Evolutionary conservation across 2,113 vertebrate species (phyloP).

Genomic region (Oostethus manadensis): DNA sequence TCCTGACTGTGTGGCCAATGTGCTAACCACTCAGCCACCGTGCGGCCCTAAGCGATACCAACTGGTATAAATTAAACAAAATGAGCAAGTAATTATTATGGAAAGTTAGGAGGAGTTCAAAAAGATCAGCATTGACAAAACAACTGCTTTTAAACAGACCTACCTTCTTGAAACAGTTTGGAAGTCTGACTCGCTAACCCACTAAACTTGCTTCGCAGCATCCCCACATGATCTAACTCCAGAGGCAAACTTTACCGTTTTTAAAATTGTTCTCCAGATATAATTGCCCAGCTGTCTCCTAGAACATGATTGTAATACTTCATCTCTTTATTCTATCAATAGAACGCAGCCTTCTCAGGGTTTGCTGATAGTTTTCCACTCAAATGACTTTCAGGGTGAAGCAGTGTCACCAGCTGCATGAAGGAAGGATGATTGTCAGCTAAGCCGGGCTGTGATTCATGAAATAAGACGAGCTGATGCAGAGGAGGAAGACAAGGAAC

Average conservation of each 20-base stretch:
- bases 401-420: background rate
- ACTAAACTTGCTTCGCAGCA: too few species aligned
- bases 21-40: too few species aligned
- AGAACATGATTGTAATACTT: constrained; percentile 17
- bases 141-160: too few species aligned
- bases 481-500: constrained; percentile 11
- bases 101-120: too few species aligned
- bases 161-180: too few species aligned
- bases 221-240: background rate
- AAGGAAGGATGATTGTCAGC: constrained; percentile 20
- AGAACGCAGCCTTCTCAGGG: constrained; percentile 11
- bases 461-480: constrained; percentile 25
- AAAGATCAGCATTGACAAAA: too few species aligned
- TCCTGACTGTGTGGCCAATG: too few species aligned
- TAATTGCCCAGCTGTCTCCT: constrained; percentile 24
- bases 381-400: constrained; percentile 28
- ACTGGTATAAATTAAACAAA: too few species aligned
- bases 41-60: too few species aligned
- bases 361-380: constrained; percentile 18
- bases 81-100: too few species aligned
- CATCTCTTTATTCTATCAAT: constrained; percentile 31
- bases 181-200: too few species aligned
- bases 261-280: constrained; percentile 14
- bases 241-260: background rate
- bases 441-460: constrained; percentile 12